Percentiles rank a stretch among this genome's conserved stretches.
Evolutionary conservation across 2,797 vertebrate genomes (phyloP).

Genomic region (Loris lydekkerianus): DNA sequence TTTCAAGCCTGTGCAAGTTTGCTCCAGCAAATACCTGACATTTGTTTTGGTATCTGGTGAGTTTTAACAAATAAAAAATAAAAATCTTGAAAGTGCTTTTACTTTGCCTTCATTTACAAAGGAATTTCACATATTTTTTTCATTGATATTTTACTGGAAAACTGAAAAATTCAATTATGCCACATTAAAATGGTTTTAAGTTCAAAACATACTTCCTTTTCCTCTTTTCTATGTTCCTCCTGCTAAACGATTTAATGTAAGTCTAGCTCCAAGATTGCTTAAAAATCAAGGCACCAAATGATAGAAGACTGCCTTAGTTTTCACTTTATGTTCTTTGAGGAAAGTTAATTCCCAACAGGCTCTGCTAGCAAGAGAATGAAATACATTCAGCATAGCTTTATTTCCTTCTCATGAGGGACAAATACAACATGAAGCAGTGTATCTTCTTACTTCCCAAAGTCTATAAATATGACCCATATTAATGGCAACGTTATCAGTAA

Average conservation of each 20-base stretch:
- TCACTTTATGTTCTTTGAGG: conserved; percentile 58
- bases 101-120: neutral
- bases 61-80: neutral
- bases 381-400: conserved; percentile 32
- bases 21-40: neutral
- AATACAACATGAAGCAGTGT: neutral
- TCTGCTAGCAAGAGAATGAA: conserved; percentile 5
- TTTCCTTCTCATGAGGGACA: conserved; percentile 19
- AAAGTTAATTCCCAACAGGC: conserved; percentile 56
- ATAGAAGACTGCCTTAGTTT: conserved; percentile 64
- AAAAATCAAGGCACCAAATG: conserved; percentile 61
- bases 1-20: neutral
- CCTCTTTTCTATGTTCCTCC: conserved; percentile 75
- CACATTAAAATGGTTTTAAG: conserved; percentile 66
- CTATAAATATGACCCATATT: conserved; percentile 45
- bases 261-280: conserved; percentile 72
- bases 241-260: conserved; percentile 82
- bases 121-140: neutral
- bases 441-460: conserved; percentile 44
- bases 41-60: neutral
- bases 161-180: conserved; percentile 72
- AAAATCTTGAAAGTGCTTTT: neutral
- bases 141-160: conserved; percentile 76
- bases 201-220: conserved; percentile 80
- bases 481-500: neutral